Percentiles rank a stretch among this genome's conserved stretches.
Evolutionary conservation across 2,888 invertebrate species (phyloP).

Genomic region (Prostheceraeus crozeri): DNA sequence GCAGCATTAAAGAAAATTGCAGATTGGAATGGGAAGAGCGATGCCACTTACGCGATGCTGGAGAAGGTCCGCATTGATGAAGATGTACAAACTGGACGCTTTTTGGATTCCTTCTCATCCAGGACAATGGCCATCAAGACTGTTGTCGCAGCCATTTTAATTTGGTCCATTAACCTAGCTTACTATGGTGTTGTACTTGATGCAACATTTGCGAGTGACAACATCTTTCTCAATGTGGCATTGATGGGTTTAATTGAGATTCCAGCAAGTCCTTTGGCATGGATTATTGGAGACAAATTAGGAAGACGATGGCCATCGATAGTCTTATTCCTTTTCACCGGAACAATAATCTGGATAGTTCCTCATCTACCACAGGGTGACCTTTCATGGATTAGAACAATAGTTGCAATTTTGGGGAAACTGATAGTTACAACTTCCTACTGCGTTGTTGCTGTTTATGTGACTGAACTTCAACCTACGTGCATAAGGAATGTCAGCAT

Average conservation of each 20-base stretch:
- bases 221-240: conserved; percentile 31
- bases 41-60: too few species aligned
- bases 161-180: background rate
- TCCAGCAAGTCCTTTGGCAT: conserved; percentile 20
- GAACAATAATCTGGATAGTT: conserved; percentile 12
- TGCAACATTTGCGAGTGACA: conserved; percentile 19
- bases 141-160: conserved; percentile 7
- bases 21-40: conserved; percentile 7
- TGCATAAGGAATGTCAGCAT: conserved; percentile 1
- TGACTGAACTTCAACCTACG: conserved; percentile 32
- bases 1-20: background rate
- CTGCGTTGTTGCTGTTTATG: conserved; percentile 29
- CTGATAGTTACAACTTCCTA: conserved; percentile 28
- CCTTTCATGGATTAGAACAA: conserved; percentile 12
- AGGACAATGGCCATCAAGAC: conserved; percentile 21
- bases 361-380: conserved; percentile 17
- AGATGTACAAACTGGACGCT: conserved; percentile 26
- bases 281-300: conserved; percentile 27
- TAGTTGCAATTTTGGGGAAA: conserved; percentile 35
- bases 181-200: conserved; percentile 24
- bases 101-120: conserved; percentile 19
- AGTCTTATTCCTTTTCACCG: background rate
- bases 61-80: background rate
- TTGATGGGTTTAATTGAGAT: conserved; percentile 28
- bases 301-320: conserved; percentile 24